These are phyloP conservation scores for Coptotermes formosanus DNA, from an alignment of 1,140 invertebrate species.

Conservation along the genomic window DNA sequence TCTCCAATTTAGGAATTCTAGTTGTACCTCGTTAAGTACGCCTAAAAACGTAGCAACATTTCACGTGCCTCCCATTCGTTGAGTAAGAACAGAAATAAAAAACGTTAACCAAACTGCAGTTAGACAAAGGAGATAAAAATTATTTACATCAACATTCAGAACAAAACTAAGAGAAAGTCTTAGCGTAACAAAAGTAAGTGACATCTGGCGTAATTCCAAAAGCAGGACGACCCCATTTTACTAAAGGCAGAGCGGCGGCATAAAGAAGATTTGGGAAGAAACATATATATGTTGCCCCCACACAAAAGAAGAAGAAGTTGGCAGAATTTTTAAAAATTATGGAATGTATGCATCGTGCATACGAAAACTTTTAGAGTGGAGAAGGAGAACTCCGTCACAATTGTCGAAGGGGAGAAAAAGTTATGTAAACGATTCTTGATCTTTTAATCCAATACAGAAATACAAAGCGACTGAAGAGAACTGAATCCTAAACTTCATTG, in stretches of 20 bases:
- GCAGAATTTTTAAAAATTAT: not conserved
- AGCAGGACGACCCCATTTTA: not conserved
- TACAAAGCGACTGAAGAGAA: not conserved
- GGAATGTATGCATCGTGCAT: not conserved
- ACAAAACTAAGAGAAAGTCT: not conserved
- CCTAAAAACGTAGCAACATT: not conserved
- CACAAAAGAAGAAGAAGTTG: not conserved
- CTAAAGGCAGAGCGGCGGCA: not conserved
- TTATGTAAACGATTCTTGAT: not conserved
- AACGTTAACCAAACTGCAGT: not conserved
- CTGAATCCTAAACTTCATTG: no score
- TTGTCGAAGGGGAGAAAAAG: not conserved
- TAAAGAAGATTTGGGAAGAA: not conserved
- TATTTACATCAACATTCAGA: not conserved
- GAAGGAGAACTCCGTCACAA: not conserved
- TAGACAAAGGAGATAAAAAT: not conserved
- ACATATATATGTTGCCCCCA: not conserved
- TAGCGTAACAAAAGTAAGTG: not conserved
- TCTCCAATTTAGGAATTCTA: no score
- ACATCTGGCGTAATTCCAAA: constrained; percentile 15
- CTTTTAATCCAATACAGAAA: not conserved
- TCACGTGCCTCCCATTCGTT: not conserved
- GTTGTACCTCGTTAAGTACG: no score
- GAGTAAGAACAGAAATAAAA: not conserved
- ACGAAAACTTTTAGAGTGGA: not conserved